phyloP scores from a whole-genome alignment of 1,140 invertebrate genomes.

The Drosophila navojoa region DNA sequence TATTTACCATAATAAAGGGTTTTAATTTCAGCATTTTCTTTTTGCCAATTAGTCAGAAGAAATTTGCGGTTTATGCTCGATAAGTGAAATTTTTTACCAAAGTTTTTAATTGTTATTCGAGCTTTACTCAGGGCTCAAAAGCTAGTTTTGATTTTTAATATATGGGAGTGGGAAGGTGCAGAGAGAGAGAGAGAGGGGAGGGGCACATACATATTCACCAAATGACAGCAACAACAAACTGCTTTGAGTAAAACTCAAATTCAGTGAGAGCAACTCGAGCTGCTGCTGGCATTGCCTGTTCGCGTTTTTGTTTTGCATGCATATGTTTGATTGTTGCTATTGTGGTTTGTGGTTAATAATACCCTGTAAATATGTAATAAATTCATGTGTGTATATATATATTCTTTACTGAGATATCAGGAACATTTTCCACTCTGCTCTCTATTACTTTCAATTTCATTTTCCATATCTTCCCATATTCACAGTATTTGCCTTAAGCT shows the following conservation, averaged over 20 bases:
- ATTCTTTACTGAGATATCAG: background rate
- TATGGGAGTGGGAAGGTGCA: slow-evolving; percentile 2
- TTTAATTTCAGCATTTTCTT: background rate
- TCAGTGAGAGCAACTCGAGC: slow-evolving; percentile 28
- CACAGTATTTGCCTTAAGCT: background rate
- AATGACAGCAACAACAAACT: slow-evolving; percentile 15
- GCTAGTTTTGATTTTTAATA: slow-evolving; percentile 36
- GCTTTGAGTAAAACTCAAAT: slow-evolving; percentile 21
- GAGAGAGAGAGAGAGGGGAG: background rate
- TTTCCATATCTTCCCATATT: background rate
- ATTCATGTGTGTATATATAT: background rate
- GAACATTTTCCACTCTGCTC: background rate
- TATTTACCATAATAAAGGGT: background rate
- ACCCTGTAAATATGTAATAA: background rate
- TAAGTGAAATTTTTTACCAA: background rate
- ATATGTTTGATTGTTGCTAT: slow-evolving; percentile 14
- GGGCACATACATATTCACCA: background rate
- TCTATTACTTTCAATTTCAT: background rate
- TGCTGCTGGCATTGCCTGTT: slow-evolving; percentile 58
- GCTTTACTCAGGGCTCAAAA: background rate
- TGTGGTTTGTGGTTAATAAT: slow-evolving; percentile 3
- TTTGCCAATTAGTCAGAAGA: slow-evolving; percentile 15
- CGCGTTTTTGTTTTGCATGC: slow-evolving; percentile 43
- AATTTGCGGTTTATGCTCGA: background rate
- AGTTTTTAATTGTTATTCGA: background rate